These are phyloP conservation scores for Orthosia gothica DNA, from an alignment of 2,888 invertebrate species.

Conservation along the genomic window DNA sequence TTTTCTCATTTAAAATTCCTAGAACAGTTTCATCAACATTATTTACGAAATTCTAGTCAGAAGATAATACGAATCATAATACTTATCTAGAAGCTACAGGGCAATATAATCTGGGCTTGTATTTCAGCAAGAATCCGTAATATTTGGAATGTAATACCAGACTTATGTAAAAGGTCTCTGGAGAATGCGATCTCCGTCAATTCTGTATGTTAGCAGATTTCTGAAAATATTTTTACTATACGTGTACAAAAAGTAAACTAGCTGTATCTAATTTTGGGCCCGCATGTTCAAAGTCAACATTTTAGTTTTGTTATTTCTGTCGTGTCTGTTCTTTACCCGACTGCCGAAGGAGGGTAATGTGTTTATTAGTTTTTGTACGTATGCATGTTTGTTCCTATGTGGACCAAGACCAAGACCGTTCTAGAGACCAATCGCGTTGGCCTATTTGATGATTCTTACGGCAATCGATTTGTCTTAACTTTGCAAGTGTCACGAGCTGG, in stretches of 20 bases:
- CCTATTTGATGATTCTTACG: too few relatives aligned
- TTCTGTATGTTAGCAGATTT: slow-evolving; percentile 16
- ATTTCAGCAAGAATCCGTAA: slow-evolving; percentile 40
- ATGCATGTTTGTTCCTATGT: too few relatives aligned
- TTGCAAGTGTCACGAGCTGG: too few relatives aligned
- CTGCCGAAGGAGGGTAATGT: too few relatives aligned
- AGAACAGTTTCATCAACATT: slow-evolving; percentile 21
- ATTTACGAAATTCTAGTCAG: slow-evolving; percentile 5
- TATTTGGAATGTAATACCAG: slow-evolving; percentile 53
- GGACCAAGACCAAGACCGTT: too few relatives aligned
- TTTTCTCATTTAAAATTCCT: too few relatives aligned
- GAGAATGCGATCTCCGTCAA: slow-evolving; percentile 35
- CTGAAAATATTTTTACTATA: slow-evolving; percentile 42
- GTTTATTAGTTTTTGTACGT: too few relatives aligned
- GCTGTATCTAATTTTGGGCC: background rate
- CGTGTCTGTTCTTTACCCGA: too few relatives aligned
- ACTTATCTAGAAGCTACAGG: slow-evolving; percentile 22
- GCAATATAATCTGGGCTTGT: slow-evolving; percentile 38
- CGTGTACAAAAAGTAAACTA: slow-evolving; percentile 14
- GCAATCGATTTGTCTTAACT: too few relatives aligned
- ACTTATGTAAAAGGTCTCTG: slow-evolving; percentile 34
- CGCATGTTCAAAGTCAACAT: background rate
- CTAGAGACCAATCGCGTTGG: too few relatives aligned
- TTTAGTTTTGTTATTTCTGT: background rate
- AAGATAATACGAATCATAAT: slow-evolving; percentile 24